Evolutionary conservation across 2,797 vertebrate genomes (phyloP).

Genomic region (Aphelocoma californica): DNA sequence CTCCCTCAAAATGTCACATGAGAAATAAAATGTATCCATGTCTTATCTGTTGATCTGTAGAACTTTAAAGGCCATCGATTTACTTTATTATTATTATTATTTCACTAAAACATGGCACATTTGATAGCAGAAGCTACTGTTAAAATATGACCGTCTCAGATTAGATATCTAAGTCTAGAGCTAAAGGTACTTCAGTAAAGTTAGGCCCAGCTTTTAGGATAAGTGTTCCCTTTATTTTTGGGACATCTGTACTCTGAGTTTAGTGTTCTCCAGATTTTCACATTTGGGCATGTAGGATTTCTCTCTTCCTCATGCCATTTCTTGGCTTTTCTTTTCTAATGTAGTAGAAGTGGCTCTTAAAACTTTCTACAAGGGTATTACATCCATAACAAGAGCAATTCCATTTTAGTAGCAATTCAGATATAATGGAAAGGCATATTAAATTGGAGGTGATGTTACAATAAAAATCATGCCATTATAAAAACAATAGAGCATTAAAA

Average conservation of each 20-base stretch:
- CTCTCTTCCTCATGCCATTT: not conserved
- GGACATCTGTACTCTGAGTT: not conserved
- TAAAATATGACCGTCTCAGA: not conserved
- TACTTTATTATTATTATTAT: constrained; percentile 19
- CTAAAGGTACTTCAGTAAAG: not conserved
- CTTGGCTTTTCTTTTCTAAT: constrained; percentile 20
- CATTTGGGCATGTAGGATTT: fast-evolving
- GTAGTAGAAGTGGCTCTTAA: constrained; percentile 25
- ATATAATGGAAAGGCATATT: constrained; percentile 52
- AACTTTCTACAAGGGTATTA: constrained; percentile 42
- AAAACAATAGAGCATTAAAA: constrained; percentile 46
- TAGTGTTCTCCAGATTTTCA: not conserved
- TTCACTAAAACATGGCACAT: not conserved
- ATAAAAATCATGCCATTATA: constrained; percentile 52
- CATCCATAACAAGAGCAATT: constrained; percentile 46
- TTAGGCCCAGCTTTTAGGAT: not conserved
- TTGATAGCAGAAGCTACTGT: not conserved
- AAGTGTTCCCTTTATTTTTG: not conserved
- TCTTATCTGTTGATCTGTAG: not conserved
- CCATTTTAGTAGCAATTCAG: constrained; percentile 61
- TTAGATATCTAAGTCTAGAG: not conserved
- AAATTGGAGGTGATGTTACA: constrained; percentile 56
- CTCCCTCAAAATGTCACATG: constrained; percentile 23
- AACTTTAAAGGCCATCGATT: not conserved
- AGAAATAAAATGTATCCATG: not conserved